A percentile compares a stretch with the other conserved stretches of the same genome.
Evolutionary conservation across 1,140 invertebrate species (phyloP).

Genomic region (Akabosia matsudoensis): DNA sequence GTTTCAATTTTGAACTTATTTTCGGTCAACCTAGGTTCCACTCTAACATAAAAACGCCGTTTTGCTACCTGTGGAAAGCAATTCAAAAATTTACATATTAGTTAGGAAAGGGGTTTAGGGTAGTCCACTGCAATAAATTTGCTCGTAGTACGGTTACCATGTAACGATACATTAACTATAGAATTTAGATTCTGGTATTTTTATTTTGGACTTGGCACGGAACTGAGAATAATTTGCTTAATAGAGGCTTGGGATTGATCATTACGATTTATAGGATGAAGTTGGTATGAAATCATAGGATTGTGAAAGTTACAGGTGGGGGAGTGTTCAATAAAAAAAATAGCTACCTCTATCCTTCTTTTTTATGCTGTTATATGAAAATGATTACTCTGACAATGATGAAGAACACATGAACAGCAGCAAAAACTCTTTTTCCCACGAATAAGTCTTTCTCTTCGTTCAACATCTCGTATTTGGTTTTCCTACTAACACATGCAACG

Average conservation of each 20-base stretch:
- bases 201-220: too few relatives aligned
- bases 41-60: neutral
- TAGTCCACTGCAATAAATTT: too few relatives aligned
- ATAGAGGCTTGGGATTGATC: too few relatives aligned
- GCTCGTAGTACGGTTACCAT: too few relatives aligned
- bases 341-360: neutral
- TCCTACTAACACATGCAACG: too few relatives aligned
- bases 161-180: too few relatives aligned
- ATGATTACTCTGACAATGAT: slow-evolving; percentile 47
- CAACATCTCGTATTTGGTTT: neutral
- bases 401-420: slow-evolving; percentile 46
- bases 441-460: slow-evolving; percentile 18
- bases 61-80: neutral
- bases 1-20: neutral
- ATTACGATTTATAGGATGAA: too few relatives aligned
- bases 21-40: neutral
- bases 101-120: too few relatives aligned
- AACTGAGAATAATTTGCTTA: too few relatives aligned
- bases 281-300: neutral
- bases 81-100: neutral
- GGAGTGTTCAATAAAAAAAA: neutral
- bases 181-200: too few relatives aligned
- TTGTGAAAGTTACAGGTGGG: neutral
- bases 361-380: slow-evolving; percentile 11
- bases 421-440: slow-evolving; percentile 46